Conservation (phyloP, 2,888 invertebrate genomes). For the Eupsilia transversa region DNA sequence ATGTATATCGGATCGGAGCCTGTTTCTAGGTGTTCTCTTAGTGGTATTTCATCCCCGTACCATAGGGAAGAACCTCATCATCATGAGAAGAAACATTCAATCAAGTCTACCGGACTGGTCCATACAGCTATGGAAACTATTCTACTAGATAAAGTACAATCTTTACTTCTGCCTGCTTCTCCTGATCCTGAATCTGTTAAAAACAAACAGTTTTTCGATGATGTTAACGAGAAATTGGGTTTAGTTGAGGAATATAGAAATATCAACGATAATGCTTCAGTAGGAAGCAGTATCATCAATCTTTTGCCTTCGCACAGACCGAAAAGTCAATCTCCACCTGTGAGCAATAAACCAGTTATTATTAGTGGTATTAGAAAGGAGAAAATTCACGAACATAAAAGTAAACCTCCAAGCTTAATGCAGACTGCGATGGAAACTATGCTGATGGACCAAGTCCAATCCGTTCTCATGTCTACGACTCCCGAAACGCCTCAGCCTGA, state of each 20-base stretch:
- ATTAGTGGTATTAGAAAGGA: slow-evolving; percentile 54
- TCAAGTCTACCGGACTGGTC: slow-evolving; percentile 84
- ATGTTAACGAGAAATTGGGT: slow-evolving; percentile 83
- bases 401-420: slow-evolving; percentile 67
- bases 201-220: slow-evolving; percentile 83
- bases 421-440: slow-evolving; percentile 88
- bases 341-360: slow-evolving; percentile 60
- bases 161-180: slow-evolving; percentile 82
- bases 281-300: slow-evolving; percentile 59
- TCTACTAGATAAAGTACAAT: slow-evolving; percentile 89
- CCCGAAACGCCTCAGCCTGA: slow-evolving; percentile 56
- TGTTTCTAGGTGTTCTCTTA: slow-evolving; percentile 82
- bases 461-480: slow-evolving; percentile 60
- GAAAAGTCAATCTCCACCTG: slow-evolving; percentile 45
- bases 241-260: slow-evolving; percentile 78
- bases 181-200: slow-evolving; percentile 76
- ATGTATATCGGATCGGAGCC: slow-evolving; percentile 89
- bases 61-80: slow-evolving; percentile 73
- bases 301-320: slow-evolving; percentile 46
- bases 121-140: slow-evolving; percentile 91
- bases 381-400: slow-evolving; percentile 42
- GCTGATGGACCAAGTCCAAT: slow-evolving; percentile 86
- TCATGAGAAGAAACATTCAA: slow-evolving; percentile 72
- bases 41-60: slow-evolving; percentile 77
- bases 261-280: slow-evolving; percentile 56